A percentile compares a stretch with the other conserved stretches of the same genome.
phyloP scores from a whole-genome alignment of 2,797 vertebrate species.

The Xiphorhynchus erythropygius region DNA sequence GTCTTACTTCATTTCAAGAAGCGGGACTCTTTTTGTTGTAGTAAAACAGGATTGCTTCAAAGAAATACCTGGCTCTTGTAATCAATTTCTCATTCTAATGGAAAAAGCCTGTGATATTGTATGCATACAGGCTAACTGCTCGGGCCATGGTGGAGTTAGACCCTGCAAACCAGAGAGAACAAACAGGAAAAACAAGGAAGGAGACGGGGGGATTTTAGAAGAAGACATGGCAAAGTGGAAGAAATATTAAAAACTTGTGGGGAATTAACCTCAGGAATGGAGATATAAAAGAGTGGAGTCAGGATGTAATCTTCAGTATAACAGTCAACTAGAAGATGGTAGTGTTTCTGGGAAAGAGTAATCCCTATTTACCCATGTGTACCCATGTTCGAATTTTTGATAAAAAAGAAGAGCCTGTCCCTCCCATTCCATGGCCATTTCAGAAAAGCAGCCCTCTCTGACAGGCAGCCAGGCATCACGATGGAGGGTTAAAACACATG shows the following conservation, averaged over 20 bases:
- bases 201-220: not conserved
- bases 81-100: slow-evolving; percentile 52
- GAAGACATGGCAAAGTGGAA: not conserved
- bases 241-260: not conserved
- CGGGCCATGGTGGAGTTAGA: not conserved
- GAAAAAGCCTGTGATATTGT: not conserved
- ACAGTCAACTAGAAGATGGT: not conserved
- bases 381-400: not conserved
- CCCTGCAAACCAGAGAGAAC: not conserved
- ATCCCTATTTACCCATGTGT: not conserved
- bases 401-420: not conserved
- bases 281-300: not conserved
- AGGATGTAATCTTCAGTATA: not conserved
- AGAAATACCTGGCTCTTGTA: slow-evolving; percentile 58
- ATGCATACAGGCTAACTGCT: not conserved
- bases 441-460: slow-evolving; percentile 45
- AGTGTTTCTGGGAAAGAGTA: not conserved
- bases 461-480: slow-evolving; percentile 27
- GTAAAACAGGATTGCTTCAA: slow-evolving; percentile 48
- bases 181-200: not conserved
- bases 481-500: slow-evolving; percentile 59
- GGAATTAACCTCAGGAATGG: not conserved
- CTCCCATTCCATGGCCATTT: not conserved
- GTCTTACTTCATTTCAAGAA: slow-evolving; percentile 30
- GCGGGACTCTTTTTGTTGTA: not conserved